Evolutionary conservation across 2,113 vertebrate genomes (phyloP).

Genomic region (Ivindomyrus marchei): DNA sequence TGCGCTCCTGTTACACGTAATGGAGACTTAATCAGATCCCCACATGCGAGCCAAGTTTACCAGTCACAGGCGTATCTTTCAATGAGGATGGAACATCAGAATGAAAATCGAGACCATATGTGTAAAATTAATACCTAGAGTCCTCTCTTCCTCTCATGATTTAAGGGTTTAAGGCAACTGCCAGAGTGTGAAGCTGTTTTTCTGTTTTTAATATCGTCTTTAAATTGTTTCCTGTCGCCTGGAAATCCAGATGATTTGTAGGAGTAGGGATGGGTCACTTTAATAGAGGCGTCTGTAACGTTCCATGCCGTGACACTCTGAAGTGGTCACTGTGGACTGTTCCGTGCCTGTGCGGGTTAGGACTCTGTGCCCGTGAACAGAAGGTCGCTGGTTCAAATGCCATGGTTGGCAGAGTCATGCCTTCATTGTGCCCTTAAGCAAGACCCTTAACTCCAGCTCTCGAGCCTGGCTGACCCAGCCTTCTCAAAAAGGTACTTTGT

Average conservation of each 20-base stretch:
- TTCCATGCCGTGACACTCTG: neutral
- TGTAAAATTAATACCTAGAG: constrained; percentile 15
- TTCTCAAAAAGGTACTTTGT: neutral
- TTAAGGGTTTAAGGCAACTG: neutral
- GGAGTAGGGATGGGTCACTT: neutral
- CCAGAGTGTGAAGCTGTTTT: neutral
- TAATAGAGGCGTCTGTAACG: neutral
- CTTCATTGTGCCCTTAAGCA: neutral
- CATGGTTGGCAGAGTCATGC: neutral
- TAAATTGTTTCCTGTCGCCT: neutral
- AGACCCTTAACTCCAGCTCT: neutral
- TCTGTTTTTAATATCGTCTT: constrained; percentile 14
- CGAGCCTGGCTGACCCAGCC: neutral
- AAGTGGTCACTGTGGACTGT: neutral
- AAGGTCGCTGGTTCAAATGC: neutral
- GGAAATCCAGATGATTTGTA: neutral
- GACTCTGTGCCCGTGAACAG: neutral
- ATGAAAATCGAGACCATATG: neutral
- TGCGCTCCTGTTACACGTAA: constrained; percentile 21
- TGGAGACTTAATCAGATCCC: constrained; percentile 19
- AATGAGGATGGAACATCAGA: neutral
- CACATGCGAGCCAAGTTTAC: neutral
- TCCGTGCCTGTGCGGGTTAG: neutral
- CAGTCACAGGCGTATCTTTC: constrained; percentile 14
- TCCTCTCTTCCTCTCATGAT: neutral